Evolutionary conservation across 2,113 vertebrate genomes (phyloP).

Genomic region (Trematocara nigrifrons): DNA sequence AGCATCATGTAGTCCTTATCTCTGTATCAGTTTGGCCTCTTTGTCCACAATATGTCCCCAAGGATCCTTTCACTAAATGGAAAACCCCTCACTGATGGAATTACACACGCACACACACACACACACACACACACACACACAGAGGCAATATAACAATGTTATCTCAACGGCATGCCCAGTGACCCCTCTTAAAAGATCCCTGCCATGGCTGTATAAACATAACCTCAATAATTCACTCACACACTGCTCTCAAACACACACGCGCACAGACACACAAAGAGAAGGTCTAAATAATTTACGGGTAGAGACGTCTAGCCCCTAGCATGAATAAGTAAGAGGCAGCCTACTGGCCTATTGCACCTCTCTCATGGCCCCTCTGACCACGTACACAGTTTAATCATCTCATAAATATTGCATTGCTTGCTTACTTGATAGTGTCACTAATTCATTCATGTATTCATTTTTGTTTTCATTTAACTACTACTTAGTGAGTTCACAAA

Average conservation of each 20-base stretch:
- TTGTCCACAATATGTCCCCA: conserved; percentile 44
- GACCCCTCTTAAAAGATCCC: conserved; percentile 62
- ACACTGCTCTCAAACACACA: neutral
- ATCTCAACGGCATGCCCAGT: conserved; percentile 54
- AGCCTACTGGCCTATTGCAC: conserved; percentile 25
- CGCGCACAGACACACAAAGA: conserved; percentile 20
- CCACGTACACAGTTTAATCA: conserved; percentile 58
- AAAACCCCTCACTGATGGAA: conserved; percentile 28
- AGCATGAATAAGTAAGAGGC: conserved; percentile 64
- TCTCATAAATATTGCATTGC: conserved; percentile 54
- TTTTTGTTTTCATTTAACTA: conserved; percentile 40
- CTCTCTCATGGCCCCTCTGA: neutral
- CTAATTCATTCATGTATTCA: conserved; percentile 44
- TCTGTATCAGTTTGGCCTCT: conserved; percentile 29
- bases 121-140: neutral
- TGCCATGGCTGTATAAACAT: conserved; percentile 51
- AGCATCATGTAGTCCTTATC: conserved; percentile 10
- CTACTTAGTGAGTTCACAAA: conserved; percentile 9
- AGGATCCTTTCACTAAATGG: conserved; percentile 56
- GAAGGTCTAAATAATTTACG: conserved; percentile 69
- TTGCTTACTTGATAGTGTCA: conserved; percentile 55
- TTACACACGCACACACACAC: neutral
- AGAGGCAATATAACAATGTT: conserved; percentile 43
- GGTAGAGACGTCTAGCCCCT: conserved; percentile 37
- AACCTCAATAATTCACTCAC: conserved; percentile 57